Conservation (phyloP, 2,113 vertebrate species). For the Arenaria interpres region DNA sequence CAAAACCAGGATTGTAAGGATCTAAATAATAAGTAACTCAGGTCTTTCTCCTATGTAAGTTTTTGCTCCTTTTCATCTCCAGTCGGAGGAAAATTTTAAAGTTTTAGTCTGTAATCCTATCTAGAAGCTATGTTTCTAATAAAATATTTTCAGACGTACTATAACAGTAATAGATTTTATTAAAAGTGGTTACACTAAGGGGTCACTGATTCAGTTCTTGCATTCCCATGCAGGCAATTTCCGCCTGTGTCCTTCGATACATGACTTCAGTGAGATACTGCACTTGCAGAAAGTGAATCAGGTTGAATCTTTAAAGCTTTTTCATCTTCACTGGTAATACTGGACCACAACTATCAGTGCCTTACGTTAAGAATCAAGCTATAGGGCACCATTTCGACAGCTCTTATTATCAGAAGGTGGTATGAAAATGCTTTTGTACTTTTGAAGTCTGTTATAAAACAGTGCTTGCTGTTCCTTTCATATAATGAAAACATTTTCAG, state of each 20-base stretch:
- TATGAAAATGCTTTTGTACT: neutral
- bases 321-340: neutral
- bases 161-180: neutral
- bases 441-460: neutral
- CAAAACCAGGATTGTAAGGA: rapidly evolving
- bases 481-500: neutral
- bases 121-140: neutral
- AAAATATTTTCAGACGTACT: neutral
- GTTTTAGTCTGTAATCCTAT: neutral
- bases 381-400: neutral
- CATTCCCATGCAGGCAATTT: neutral
- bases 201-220: neutral
- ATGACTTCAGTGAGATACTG: neutral
- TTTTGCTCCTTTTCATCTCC: neutral
- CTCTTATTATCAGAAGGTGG: neutral
- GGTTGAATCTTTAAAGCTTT: neutral
- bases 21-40: neutral
- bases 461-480: neutral
- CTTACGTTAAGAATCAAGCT: neutral
- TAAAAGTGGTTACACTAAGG: neutral
- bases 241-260: neutral
- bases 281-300: neutral
- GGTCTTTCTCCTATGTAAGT: neutral
- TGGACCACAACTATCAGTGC: neutral
- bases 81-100: neutral